Percentiles rank a stretch among this genome's conserved stretches.
Conservation (phyloP, 2,113 vertebrate genomes). For the Tupaia tana region DNA sequence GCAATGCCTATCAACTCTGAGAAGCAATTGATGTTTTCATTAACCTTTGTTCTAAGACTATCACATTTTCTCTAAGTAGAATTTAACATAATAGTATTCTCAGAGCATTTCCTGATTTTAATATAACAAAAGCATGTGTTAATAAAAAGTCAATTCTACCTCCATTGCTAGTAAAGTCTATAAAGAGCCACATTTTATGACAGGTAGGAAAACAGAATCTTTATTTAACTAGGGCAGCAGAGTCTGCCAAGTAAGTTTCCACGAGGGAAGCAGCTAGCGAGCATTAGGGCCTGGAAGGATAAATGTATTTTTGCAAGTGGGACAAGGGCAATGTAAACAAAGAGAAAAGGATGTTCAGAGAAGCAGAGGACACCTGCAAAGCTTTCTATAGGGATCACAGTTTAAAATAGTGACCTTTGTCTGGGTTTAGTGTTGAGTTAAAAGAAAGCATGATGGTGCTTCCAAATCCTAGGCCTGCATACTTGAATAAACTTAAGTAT, state of each 20-base stretch:
- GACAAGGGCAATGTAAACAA: background rate
- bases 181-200: background rate
- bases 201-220: background rate
- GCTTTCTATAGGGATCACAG: background rate
- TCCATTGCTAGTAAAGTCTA: constrained; percentile 22
- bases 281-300: background rate
- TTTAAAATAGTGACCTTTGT: background rate
- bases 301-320: background rate
- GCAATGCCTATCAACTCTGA: constrained; percentile 82
- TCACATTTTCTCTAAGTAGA: constrained; percentile 85
- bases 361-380: background rate
- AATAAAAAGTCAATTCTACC: background rate
- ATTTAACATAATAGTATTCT: constrained; percentile 85
- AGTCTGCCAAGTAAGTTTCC: background rate
- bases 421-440: background rate
- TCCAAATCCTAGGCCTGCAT: background rate
- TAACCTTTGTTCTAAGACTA: constrained; percentile 84
- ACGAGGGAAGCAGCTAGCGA: no score
- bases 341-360: background rate
- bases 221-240: background rate
- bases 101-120: constrained; percentile 86
- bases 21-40: constrained; percentile 84
- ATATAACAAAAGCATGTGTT: constrained; percentile 79
- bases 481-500: background rate
- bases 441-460: background rate